Conservation (phyloP, 1,140 invertebrate species). For the Stegodyphus dumicola region DNA sequence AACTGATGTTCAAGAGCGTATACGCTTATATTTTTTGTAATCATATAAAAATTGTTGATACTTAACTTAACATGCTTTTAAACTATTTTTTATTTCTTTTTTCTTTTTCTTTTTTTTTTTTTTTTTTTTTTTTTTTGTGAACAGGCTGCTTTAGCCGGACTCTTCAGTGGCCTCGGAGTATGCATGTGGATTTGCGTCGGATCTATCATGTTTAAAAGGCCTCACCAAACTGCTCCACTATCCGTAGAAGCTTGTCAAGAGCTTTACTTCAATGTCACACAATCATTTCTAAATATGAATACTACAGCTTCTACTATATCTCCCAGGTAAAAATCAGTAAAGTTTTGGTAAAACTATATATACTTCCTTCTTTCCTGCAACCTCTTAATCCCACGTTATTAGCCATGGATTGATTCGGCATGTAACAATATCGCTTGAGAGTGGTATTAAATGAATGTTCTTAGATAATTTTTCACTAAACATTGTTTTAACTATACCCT, state of each 20-base stretch:
- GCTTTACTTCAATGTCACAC: conserved; percentile 38
- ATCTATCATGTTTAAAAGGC: conserved; percentile 67
- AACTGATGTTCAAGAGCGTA: too few relatives aligned
- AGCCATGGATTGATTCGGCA: not conserved
- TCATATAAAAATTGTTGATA: not conserved
- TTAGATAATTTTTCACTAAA: not conserved
- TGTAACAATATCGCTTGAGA: not conserved
- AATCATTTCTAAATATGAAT: conserved; percentile 6
- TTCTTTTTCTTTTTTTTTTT: not conserved
- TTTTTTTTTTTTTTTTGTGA: conserved; percentile 33
- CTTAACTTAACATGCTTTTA: not conserved
- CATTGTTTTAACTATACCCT: not conserved
- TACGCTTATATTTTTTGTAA: too few relatives aligned
- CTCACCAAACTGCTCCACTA: conserved; percentile 69
- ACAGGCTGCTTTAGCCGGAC: conserved; percentile 82
- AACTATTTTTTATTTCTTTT: not conserved
- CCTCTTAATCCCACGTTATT: not conserved
- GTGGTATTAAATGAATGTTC: too few relatives aligned
- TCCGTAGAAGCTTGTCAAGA: conserved; percentile 76
- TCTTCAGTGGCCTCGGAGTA: conserved; percentile 76
- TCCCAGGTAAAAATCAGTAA: conserved; percentile 12
- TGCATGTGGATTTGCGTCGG: conserved; percentile 87
- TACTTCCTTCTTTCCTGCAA: not conserved
- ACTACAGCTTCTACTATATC: not conserved
- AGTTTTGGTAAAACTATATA: not conserved